phyloP scores from a whole-genome alignment of 1,140 invertebrate species.

The Trinorchestia longiramus region DNA sequence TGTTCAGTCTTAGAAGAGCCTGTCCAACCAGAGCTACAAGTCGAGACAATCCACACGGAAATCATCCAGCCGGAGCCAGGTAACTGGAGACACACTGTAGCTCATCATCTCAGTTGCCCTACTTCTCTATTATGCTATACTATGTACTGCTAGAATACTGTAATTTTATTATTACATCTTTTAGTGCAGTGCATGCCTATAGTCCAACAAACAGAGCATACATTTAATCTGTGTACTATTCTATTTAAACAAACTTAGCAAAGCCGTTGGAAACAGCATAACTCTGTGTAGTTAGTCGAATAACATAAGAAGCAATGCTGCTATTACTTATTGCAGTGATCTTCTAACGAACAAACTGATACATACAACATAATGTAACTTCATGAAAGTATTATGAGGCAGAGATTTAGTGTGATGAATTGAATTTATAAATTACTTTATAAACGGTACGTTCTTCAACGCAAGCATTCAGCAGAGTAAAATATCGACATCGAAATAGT shows the following conservation, averaged over 20 bases:
- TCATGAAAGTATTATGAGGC: neutral
- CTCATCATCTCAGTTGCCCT: neutral
- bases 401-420: neutral
- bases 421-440: neutral
- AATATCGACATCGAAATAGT: neutral
- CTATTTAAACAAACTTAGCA: neutral
- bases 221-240: neutral
- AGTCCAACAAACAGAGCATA: neutral
- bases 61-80: neutral
- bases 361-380: neutral
- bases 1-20: neutral
- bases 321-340: neutral
- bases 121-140: neutral
- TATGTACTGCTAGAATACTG: neutral
- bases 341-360: neutral
- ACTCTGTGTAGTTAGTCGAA: no score
- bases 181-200: neutral
- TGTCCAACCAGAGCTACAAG: neutral
- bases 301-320: neutral
- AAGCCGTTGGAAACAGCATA: neutral
- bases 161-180: neutral
- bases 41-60: neutral
- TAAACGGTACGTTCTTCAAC: neutral
- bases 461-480: neutral
- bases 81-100: neutral